phyloP scores from a whole-genome alignment of 1,140 invertebrate species.

The Aphelinus atriplicis region DNA sequence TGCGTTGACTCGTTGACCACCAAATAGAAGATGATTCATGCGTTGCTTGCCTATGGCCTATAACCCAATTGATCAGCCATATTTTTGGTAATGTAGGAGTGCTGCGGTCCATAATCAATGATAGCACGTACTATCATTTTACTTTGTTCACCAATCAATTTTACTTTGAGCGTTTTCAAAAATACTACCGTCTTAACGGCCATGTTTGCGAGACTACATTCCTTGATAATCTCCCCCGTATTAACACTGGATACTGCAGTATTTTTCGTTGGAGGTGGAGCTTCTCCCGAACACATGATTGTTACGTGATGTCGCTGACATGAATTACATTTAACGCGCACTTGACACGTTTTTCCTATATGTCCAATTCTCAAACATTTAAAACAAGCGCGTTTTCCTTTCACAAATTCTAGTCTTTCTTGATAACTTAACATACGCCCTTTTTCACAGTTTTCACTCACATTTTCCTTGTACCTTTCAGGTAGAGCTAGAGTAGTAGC shows the following conservation, averaged over 20 bases:
- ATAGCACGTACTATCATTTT: slow-evolving; percentile 30
- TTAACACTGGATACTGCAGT: too few species aligned
- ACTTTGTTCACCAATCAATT: neutral
- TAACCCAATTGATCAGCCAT: slow-evolving; percentile 16
- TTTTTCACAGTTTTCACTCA: too few species aligned
- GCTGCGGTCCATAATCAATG: slow-evolving; percentile 39
- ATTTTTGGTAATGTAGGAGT: slow-evolving; percentile 33
- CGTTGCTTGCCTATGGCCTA: neutral
- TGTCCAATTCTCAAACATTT: too few species aligned
- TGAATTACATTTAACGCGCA: too few species aligned
- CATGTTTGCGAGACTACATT: slow-evolving; percentile 18
- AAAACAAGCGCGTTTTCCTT: too few species aligned
- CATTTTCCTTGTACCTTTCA: too few species aligned
- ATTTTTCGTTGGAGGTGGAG: neutral
- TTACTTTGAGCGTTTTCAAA: slow-evolving; percentile 30
- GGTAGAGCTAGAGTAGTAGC: too few species aligned
- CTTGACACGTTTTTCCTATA: too few species aligned
- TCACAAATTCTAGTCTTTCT: too few species aligned
- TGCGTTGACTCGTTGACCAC: neutral
- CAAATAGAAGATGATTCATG: slow-evolving; percentile 5
- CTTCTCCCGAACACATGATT: slow-evolving; percentile 27
- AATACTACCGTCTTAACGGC: slow-evolving; percentile 28
- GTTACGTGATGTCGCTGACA: slow-evolving; percentile 1
- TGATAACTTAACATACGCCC: too few species aligned
- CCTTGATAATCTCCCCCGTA: neutral